Evolutionary conservation across 2,888 invertebrate genomes (phyloP), one percentile per base, ranked within the genome.

Genomic region (Thecophora atra): DNA sequence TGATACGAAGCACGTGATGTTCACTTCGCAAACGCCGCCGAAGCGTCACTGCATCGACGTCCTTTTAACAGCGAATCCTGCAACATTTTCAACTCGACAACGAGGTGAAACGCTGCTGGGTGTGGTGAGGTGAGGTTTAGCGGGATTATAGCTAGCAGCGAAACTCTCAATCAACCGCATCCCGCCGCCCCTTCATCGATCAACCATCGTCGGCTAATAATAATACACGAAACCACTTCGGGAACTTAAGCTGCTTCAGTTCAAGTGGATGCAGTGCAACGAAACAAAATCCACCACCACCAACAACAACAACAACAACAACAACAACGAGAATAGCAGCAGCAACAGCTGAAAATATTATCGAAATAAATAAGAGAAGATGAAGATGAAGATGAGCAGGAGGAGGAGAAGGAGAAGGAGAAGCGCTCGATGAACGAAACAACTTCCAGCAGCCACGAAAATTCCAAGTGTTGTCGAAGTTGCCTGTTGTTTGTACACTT

Each of bases 211-310:
- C 17, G 5, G 51, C 5, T 1, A 60, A 28, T 30, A 60, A 60
- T 60, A 26, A 30, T 30, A 60, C 28, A 15, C 30, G 28, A 60
- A 60, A 21, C 60, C 60, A 60, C 60, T 60, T 60, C 28, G 26
- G n/a, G 15, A 28, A 60, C 60, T 30, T 8, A 60, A 60, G 60
- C 30, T 58, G 58, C 28, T 58, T 58, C 3, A 24, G 30, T 47
- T 17, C 47, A 37, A 37, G 37, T 37, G 37, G 37, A 37, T 37
- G 7, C 37, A 47, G 47, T 47, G 47, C 17, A 47, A 1, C 47
- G 8, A 1, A 11, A 2, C 6, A 47, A 47, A 47, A 4, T 17
- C 47, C 11, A 47, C 47, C 6, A 47, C 4, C 47, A 47, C n/a
- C 47, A n/a, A n/a, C 47, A n/a, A 60, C 28, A 60, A 30, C n/a